Evolutionary conservation across 2,888 invertebrate species (phyloP).

Genomic region (Dasysyrphus albostriatus): DNA sequence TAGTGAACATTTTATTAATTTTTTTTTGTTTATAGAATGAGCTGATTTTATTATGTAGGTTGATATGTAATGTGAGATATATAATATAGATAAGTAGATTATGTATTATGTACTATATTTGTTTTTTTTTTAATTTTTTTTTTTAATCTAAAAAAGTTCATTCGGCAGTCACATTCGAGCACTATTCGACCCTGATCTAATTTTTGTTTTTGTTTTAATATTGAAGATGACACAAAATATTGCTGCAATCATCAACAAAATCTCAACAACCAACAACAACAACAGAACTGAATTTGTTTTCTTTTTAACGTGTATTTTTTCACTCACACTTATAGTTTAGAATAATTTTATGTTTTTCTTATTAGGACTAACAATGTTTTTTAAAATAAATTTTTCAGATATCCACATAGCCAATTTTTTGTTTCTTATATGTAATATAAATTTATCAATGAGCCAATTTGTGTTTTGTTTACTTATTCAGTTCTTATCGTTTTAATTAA

Average conservation of each 20-base stretch:
- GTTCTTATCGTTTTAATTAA: slow-evolving; percentile 71
- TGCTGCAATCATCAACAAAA: slow-evolving; percentile 78
- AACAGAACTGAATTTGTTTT: slow-evolving; percentile 78
- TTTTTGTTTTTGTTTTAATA: slow-evolving; percentile 61
- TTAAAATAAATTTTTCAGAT: slow-evolving; percentile 30
- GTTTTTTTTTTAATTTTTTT: slow-evolving; percentile 69
- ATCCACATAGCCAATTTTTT: slow-evolving; percentile 58
- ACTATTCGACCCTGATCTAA: slow-evolving; percentile 76
- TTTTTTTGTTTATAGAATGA: slow-evolving; percentile 60
- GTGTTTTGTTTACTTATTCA: slow-evolving; percentile 56
- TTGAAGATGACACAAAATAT: slow-evolving; percentile 68
- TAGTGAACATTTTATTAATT: slow-evolving; percentile 51
- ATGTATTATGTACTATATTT: slow-evolving; percentile 53
- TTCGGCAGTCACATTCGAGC: slow-evolving; percentile 76
- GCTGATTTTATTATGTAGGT: slow-evolving; percentile 60
- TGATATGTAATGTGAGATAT: slow-evolving; percentile 55
- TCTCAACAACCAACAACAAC: slow-evolving; percentile 78
- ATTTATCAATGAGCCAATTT: slow-evolving; percentile 58
- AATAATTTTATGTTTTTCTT: slow-evolving; percentile 39
- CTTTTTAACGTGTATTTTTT: slow-evolving; percentile 47
- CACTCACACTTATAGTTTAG: slow-evolving; percentile 26
- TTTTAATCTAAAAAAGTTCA: slow-evolving; percentile 70
- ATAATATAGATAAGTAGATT: slow-evolving; percentile 48
- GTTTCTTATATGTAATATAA: slow-evolving; percentile 9
- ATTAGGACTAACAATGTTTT: slow-evolving; percentile 53